A percentile compares a stretch with the other conserved stretches of the same genome.
These are phyloP conservation scores for Symphodus melops DNA, from an alignment of 2,113 vertebrate genomes.

Conservation along the genomic window DNA sequence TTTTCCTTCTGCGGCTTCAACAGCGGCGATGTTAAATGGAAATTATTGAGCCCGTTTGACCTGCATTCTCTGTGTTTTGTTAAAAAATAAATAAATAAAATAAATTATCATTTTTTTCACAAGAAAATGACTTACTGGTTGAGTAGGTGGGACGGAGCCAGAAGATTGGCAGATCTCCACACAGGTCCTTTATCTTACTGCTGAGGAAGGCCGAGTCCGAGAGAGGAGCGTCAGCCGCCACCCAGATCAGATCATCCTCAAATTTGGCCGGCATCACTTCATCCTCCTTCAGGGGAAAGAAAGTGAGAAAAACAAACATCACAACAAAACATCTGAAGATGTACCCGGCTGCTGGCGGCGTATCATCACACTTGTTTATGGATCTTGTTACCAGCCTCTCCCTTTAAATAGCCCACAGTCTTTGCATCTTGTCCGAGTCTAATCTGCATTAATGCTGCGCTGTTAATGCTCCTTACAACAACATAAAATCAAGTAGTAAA, in stretches of 20 bases:
- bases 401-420: slow-evolving; percentile 41
- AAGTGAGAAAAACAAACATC: slow-evolving; percentile 10
- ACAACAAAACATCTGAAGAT: neutral
- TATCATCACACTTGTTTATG: slow-evolving; percentile 13
- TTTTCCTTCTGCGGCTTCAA: slow-evolving; percentile 45
- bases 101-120: no score
- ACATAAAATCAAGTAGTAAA: slow-evolving; percentile 57
- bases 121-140: no score
- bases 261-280: slow-evolving; percentile 92
- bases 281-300: slow-evolving; percentile 62
- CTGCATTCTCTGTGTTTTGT: slow-evolving; percentile 40
- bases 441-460: slow-evolving; percentile 59
- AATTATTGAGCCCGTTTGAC: slow-evolving; percentile 48
- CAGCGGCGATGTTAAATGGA: slow-evolving; percentile 50
- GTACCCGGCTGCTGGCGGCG: neutral
- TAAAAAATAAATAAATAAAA: no score
- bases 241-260: slow-evolving; percentile 92
- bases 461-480: slow-evolving; percentile 51
- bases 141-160: slow-evolving; percentile 92
- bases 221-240: slow-evolving; percentile 88
- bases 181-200: slow-evolving; percentile 90
- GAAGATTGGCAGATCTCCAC: slow-evolving; percentile 91
- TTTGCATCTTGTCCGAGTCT: slow-evolving; percentile 41
- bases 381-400: slow-evolving; percentile 8
- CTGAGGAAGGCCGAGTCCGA: slow-evolving; percentile 90